Evolutionary conservation across 1,140 invertebrate species (phyloP), one percentile per base, ranked within the genome.

Genomic region (Stenopsyche tienmushanensis): DNA sequence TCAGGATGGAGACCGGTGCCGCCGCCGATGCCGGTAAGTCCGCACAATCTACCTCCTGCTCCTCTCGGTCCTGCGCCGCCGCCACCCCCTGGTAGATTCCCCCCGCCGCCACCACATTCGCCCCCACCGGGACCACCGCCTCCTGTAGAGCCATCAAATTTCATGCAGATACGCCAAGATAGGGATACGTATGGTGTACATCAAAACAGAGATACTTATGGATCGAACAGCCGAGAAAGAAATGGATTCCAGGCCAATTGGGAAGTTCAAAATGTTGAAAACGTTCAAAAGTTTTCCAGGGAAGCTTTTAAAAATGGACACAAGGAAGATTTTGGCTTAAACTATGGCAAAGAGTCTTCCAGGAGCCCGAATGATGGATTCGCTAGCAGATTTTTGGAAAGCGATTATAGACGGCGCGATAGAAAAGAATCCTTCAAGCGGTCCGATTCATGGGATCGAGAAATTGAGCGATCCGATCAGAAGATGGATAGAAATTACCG

Each of bases 111-210:
- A 72, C 75, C 77, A 65, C 72, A 84, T 66, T 74, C 83, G 44
- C 74, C 84, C 67, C 76, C 79, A 0, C 78, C 78, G 1, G 72
- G 69, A 2, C 69, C 69, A 26, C 69, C 69, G 20, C 54, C 65
- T 23, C 65, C 69, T 0, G 41, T 70, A 9, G 69, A 70, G 17
- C 76, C 81, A 0, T 70, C 89, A 82, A 69, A 85, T 82, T 90
- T 91, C 18, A 85, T 92, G 10, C 90, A 93, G 72, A 85, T 84
- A 58, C 78, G 85, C 0, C 83, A 86, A 62, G 85, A 87, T 66
- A 73, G 85, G 13, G 86, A 87, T 52, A 87, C 86, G 0, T 88
- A 87, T 60, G 86, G 86, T 0, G 84, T 85, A 0, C 83, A 85
- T 65, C 84, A 86, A 72, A 84, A 84, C 67, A 73, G 79, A 41